A percentile compares a stretch with the other conserved stretches of the same genome.
phyloP scores from a whole-genome alignment of 2,888 invertebrate species.

The Blastobasis lacticolella region DNA sequence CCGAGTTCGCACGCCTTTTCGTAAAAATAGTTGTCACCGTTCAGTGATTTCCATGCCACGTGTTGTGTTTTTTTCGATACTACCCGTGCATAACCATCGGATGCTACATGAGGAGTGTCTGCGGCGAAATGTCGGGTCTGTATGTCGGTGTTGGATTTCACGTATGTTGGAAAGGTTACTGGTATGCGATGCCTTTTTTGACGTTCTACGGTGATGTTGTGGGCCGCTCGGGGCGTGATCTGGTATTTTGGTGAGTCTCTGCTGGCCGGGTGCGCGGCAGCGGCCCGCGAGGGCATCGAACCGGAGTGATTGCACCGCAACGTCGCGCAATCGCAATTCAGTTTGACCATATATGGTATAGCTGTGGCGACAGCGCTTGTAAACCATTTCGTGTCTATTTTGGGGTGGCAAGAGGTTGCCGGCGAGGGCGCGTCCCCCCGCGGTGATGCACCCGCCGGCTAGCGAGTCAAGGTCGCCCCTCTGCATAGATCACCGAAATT shows the following conservation, averaged over 20 bases:
- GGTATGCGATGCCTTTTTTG: constrained; percentile 64
- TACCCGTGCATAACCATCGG: constrained; percentile 18
- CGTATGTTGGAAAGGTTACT: constrained; percentile 58
- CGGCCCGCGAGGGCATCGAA: constrained; percentile 57
- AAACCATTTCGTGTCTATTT: constrained; percentile 50
- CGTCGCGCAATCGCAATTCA: constrained; percentile 64
- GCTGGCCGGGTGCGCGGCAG: constrained; percentile 3
- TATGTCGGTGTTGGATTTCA: constrained; percentile 68
- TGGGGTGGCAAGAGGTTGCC: constrained; percentile 32
- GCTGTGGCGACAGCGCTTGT: constrained; percentile 40
- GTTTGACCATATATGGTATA: constrained; percentile 70
- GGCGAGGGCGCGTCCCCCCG: constrained; percentile 19
- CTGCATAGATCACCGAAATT: too few species aligned
- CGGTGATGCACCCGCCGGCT: constrained; percentile 42
- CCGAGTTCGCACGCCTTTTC: constrained; percentile 68
- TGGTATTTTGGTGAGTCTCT: constrained; percentile 15
- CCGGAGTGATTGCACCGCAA: constrained; percentile 56
- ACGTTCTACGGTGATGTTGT: constrained; percentile 22
- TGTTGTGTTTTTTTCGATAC: constrained; percentile 49
- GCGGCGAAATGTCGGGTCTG: constrained; percentile 20
- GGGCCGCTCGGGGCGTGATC: constrained; percentile 12
- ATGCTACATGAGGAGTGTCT: constrained; percentile 23
- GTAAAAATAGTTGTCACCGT: constrained; percentile 62
- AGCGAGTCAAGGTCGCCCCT: constrained; percentile 45
- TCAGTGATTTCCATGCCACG: constrained; percentile 71